phyloP scores from a whole-genome alignment of 2,888 invertebrate genomes.

The Chalcis sispes region DNA sequence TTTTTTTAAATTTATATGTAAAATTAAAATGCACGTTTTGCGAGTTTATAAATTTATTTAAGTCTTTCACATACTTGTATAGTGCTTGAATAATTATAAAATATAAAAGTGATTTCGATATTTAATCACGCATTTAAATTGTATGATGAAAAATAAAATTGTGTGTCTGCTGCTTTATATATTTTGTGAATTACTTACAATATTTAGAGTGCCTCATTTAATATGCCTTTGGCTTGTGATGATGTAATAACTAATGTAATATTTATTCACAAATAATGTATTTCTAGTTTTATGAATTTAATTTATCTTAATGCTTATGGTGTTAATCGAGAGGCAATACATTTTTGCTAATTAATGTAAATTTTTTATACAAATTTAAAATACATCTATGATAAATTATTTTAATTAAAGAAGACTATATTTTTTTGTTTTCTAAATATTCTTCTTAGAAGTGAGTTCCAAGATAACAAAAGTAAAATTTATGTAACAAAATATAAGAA shows the following conservation, averaged over 20 bases:
- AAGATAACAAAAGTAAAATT: too few species aligned
- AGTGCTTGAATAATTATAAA: slow-evolving; percentile 59
- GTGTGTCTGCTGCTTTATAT: slow-evolving; percentile 58
- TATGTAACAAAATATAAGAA: too few species aligned
- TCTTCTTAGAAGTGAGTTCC: too few species aligned
- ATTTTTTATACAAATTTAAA: slow-evolving; percentile 12
- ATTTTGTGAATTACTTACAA: slow-evolving; percentile 62
- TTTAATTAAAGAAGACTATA: slow-evolving; percentile 28
- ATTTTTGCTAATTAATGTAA: slow-evolving; percentile 12
- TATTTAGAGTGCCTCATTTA: slow-evolving; percentile 67
- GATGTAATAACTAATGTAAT: slow-evolving; percentile 41
- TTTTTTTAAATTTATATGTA: too few species aligned
- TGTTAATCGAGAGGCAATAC: slow-evolving; percentile 8
- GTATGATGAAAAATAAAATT: neutral
- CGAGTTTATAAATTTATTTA: slow-evolving; percentile 25
- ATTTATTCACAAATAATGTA: slow-evolving; percentile 3
- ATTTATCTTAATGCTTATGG: slow-evolving; percentile 21
- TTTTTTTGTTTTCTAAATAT: slow-evolving; percentile 13
- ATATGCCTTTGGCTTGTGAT: slow-evolving; percentile 67
- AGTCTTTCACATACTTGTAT: slow-evolving; percentile 55
- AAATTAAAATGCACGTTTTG: slow-evolving; percentile 12
- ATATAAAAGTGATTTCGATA: slow-evolving; percentile 21
- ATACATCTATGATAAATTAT: slow-evolving; percentile 9
- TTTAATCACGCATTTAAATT: slow-evolving; percentile 33
- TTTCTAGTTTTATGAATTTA: slow-evolving; percentile 24